These are phyloP conservation scores for Mechanitis mazaeus DNA, from an alignment of 2,888 invertebrate species.

Conservation along the genomic window DNA sequence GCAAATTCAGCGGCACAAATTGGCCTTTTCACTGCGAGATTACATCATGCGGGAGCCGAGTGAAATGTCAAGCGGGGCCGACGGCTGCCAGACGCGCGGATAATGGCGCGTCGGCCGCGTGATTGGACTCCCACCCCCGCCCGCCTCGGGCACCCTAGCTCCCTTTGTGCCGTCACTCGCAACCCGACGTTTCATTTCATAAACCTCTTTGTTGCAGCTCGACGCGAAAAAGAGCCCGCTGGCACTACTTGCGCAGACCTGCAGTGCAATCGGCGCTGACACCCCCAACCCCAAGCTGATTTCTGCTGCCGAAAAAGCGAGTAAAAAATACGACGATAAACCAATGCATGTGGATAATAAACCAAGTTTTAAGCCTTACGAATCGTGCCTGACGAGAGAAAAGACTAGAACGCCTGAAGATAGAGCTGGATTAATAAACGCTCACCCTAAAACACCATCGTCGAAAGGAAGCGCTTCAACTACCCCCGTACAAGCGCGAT, in stretches of 20 bases:
- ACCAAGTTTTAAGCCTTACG: conserved; percentile 86
- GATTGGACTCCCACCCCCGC: conserved; percentile 67
- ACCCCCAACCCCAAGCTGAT: conserved; percentile 86
- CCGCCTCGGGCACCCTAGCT: conserved; percentile 51
- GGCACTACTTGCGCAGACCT: conserved; percentile 96
- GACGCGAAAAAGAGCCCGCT: conserved; percentile 98
- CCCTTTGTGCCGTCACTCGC: conserved; percentile 73
- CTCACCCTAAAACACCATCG: conserved; percentile 76
- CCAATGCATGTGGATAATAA: conserved; percentile 75
- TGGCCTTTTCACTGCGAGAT: conserved; percentile 77
- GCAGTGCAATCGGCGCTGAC: conserved; percentile 97
- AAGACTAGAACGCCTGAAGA: conserved; percentile 83
- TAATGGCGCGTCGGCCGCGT: conserved; percentile 76
- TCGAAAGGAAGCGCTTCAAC: conserved; percentile 73
- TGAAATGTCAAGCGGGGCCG: conserved; percentile 77
- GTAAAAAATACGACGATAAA: conserved; percentile 81
- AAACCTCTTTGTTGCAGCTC: conserved; percentile 85
- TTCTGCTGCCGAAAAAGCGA: conserved; percentile 83
- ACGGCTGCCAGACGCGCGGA: conserved; percentile 76
- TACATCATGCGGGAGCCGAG: conserved; percentile 77
- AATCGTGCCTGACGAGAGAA: conserved; percentile 80
- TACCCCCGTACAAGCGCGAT: conserved; percentile 76
- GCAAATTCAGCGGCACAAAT: conserved; percentile 76
- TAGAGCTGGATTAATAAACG: conserved; percentile 70
- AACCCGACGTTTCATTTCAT: conserved; percentile 74